A percentile compares a stretch with the other conserved stretches of the same genome.
Conservation (phyloP, 2,113 vertebrate species). For the Phrynosoma blainvillii region DNA sequence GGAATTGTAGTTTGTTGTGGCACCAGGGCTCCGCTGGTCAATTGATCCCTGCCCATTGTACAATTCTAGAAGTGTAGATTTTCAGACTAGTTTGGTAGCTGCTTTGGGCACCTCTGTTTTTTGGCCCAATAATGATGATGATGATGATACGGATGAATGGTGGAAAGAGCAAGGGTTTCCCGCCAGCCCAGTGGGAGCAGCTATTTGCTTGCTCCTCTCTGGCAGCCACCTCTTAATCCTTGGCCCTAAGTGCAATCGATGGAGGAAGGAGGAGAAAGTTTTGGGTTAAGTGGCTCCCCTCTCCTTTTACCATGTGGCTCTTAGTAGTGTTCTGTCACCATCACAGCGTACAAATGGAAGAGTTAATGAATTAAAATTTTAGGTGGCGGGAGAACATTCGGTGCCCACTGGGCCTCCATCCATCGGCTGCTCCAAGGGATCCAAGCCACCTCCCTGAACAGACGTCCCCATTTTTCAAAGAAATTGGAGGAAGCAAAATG, state of each 20-base stretch:
- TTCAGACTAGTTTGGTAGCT: background rate
- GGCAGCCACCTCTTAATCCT: background rate
- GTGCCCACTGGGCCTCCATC: background rate
- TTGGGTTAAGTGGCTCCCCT: background rate
- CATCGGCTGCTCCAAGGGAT: background rate
- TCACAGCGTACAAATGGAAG: background rate
- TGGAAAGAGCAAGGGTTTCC: background rate
- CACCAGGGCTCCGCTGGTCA: too few relatives aligned
- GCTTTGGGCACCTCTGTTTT: background rate
- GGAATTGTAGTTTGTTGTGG: too few relatives aligned
- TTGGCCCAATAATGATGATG: background rate
- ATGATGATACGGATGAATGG: too few relatives aligned
- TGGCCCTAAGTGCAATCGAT: constrained; percentile 10
- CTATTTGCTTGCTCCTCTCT: background rate
- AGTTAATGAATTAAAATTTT: constrained; percentile 7
- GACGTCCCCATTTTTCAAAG: constrained; percentile 1
- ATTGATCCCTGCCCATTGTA: too few relatives aligned
- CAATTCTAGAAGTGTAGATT: too few relatives aligned
- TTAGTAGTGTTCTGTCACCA: background rate
- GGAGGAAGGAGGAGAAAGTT: background rate
- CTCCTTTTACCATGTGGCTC: background rate
- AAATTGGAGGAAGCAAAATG: background rate
- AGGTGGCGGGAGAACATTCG: background rate
- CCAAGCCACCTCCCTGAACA: background rate
- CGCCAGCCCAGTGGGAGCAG: background rate